phyloP scores from a whole-genome alignment of 2,888 invertebrate genomes.

The Zygaena filipendulae region DNA sequence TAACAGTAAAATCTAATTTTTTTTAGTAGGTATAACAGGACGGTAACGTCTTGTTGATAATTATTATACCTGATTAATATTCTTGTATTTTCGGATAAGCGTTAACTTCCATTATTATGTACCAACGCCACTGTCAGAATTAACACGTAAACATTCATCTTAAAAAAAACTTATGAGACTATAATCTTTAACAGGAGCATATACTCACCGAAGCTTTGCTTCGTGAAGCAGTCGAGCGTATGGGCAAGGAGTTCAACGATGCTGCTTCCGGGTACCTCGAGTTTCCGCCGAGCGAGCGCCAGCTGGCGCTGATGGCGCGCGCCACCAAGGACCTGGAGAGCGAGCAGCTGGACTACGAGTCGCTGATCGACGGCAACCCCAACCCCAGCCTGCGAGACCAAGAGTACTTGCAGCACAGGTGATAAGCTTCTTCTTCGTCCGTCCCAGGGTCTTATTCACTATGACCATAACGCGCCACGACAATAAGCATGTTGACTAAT shows the following conservation, averaged over 20 bases:
- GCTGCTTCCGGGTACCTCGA: constrained; percentile 73
- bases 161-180: background rate
- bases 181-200: constrained; percentile 54
- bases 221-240: constrained; percentile 80
- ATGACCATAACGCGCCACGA: no score
- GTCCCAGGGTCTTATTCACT: no score
- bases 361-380: constrained; percentile 74
- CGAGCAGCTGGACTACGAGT: constrained; percentile 78
- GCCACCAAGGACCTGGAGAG: constrained; percentile 68
- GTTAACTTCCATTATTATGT: no score
- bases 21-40: no score
- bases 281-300: constrained; percentile 62
- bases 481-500: no score
- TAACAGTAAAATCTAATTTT: no score
- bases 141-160: no score
- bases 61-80: no score
- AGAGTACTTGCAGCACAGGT: constrained; percentile 87
- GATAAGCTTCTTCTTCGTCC: constrained; percentile 1
- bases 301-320: constrained; percentile 58
- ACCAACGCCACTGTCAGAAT: no score
- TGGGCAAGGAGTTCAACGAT: constrained; percentile 79
- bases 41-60: no score
- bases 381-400: constrained; percentile 87
- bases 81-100: no score
- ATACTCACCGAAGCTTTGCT: constrained; percentile 77